Percentiles rank a stretch among this genome's conserved stretches.
Conservation (phyloP, 2,888 invertebrate genomes). For the Heterodera filipjevi region DNA sequence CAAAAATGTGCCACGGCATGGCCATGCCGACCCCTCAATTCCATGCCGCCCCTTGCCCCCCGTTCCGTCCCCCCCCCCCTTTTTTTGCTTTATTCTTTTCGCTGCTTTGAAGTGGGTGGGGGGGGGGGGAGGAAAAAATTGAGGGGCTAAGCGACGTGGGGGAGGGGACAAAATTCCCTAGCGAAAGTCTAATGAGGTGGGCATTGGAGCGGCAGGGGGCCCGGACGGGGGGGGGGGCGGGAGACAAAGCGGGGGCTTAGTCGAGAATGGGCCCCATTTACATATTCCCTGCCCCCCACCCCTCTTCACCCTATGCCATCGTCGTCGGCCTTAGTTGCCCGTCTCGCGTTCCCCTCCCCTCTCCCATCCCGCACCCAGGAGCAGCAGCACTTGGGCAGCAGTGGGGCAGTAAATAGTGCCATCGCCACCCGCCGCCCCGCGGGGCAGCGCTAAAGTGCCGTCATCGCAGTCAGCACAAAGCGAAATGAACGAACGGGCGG, state of each 20-base stretch:
- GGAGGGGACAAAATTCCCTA: neutral
- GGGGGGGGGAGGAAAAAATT: neutral
- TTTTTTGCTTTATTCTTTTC: neutral
- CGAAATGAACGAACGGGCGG: neutral
- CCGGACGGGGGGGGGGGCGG: neutral
- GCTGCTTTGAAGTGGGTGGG: neutral
- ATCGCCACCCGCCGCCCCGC: neutral
- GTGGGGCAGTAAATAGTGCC: no score
- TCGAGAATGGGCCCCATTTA: neutral
- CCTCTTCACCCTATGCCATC: neutral
- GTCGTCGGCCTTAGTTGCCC: neutral
- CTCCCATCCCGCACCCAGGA: neutral
- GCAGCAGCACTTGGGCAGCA: neutral
- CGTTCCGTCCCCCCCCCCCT: neutral
- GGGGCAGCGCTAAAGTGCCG: neutral
- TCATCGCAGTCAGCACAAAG: neutral
- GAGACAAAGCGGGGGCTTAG: conserved; percentile 7
- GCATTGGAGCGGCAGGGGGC: neutral
- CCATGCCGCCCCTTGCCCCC: neutral
- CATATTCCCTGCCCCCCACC: neutral
- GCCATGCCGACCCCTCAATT: neutral
- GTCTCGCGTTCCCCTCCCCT: neutral
- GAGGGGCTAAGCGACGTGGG: neutral
- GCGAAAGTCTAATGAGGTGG: conserved; percentile 2
- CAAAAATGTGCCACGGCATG: neutral